Evolutionary conservation across 2,113 vertebrate species (phyloP), one percentile per base, ranked within the genome.

Genomic region (Chunga burmeisteri): DNA sequence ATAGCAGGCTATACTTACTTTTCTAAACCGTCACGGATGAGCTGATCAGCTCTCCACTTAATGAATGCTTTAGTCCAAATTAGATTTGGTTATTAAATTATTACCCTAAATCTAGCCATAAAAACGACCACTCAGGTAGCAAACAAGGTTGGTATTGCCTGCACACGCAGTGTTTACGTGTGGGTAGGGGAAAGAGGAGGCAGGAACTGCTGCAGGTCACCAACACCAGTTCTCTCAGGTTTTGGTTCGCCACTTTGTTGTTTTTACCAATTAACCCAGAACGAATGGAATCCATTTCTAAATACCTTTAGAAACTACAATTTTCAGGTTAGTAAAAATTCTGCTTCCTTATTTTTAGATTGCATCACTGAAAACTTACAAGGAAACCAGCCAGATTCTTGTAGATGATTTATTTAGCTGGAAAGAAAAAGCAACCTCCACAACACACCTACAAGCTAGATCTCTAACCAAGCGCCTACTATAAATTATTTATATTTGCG

Each of bases 61-160:
- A 58, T 3, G 2, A 83, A 53, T 44, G 50, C 47, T 74, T 68
- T 16, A 83, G 59, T 3, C 42, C 55, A 84, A 83, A 92, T 78
- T 16, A 84, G 29, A 63, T 67, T 63, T 71, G 42, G 38, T 77
- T 86, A 88, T 90, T 70, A 70, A 93, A 95, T 88, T 70, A 90
- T 55, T 82, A 73, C 25, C 25, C n/a, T 62, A 73, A 93, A 65
- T 16, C 34, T 34, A 81, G 65, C 34, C 63, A 72, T 34, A 92
- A 68, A 88, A 86, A 61, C 29, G 67, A 81, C 59, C 67, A 50
- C 53, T 88, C 32, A 34, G 50, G 72, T 47, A 90, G 93, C 42
- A 96, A 71, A 83, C 4, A 40, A 90, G 58, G 46, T 34, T 88
- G 85, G 52, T 22, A 40, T 8, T 82, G 50, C 17, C 71, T 44